phyloP scores from a whole-genome alignment of 2,113 vertebrate species.

The Brachyistius frenatus region DNA sequence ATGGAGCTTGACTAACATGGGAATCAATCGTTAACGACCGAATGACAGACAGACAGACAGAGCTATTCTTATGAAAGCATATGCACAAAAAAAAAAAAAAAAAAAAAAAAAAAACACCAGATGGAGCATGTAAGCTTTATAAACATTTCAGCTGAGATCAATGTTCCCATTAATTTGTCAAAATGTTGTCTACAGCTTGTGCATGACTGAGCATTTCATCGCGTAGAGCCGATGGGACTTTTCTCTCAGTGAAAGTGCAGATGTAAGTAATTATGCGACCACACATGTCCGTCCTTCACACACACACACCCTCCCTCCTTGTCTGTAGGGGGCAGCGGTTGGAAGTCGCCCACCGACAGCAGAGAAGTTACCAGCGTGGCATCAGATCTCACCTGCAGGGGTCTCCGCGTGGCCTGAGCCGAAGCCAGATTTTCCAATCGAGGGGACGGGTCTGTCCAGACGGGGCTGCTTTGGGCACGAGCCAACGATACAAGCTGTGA shows the following conservation, averaged over 20 bases:
- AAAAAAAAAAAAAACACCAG: slow-evolving; percentile 25
- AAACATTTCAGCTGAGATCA: slow-evolving; percentile 24
- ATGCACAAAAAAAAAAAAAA: background rate
- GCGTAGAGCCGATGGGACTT: slow-evolving; percentile 2
- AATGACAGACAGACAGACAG: slow-evolving; percentile 21
- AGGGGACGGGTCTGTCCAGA: slow-evolving; percentile 39
- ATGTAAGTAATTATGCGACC: slow-evolving; percentile 25
- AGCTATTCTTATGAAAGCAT: slow-evolving; percentile 30
- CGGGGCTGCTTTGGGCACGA: slow-evolving; percentile 63
- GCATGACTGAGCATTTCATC: slow-evolving; percentile 8
- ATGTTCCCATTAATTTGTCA: slow-evolving; percentile 28
- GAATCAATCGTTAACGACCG: slow-evolving; percentile 24
- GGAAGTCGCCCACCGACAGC: slow-evolving; percentile 13
- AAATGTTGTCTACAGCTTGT: slow-evolving; percentile 18
- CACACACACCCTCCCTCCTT: background rate
- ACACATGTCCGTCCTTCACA: slow-evolving; percentile 3
- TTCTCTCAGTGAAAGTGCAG: slow-evolving; percentile 3
- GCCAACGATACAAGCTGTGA: slow-evolving; percentile 76
- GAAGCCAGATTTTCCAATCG: slow-evolving; percentile 49
- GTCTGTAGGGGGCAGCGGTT: slow-evolving; percentile 25
- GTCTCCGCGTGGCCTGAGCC: slow-evolving; percentile 19
- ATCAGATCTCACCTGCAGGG: slow-evolving; percentile 63
- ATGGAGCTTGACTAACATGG: slow-evolving; percentile 18
- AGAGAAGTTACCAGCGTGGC: slow-evolving; percentile 36
- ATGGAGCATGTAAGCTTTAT: slow-evolving; percentile 17